A percentile compares a stretch with the other conserved stretches of the same genome.
Conservation (phyloP, 37 sponge, comb jelly and placozoan species). For the Trichoplax adhaerens region DNA sequence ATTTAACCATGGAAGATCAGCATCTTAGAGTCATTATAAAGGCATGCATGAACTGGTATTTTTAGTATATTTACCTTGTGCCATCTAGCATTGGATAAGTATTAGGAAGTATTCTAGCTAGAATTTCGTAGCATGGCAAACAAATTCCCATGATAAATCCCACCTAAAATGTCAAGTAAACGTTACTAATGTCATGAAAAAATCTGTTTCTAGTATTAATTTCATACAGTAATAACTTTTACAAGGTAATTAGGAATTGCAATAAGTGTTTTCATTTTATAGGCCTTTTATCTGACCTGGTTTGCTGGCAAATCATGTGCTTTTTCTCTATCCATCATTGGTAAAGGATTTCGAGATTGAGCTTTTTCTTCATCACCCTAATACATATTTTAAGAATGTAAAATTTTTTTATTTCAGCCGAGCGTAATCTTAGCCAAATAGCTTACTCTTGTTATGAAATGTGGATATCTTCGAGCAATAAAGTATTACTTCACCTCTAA, state of each 20-base stretch:
- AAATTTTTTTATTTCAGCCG: no score
- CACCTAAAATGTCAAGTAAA: constrained; percentile 6
- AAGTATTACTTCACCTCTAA: background rate
- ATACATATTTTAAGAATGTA: no score
- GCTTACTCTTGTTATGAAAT: no score
- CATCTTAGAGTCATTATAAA: no score
- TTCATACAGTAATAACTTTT: constrained; percentile 1
- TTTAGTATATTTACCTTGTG: constrained; percentile 9
- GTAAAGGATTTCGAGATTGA: constrained; percentile 20
- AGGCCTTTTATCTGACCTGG: no score
- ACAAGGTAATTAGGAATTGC: no score
- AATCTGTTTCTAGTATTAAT: background rate
- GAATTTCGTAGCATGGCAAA: constrained; percentile 17
- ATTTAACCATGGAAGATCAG: no score
- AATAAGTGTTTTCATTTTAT: no score
- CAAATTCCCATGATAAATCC: constrained; percentile 14
- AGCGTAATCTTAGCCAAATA: no score
- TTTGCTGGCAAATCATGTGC: background rate
- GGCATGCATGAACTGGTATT: no score
- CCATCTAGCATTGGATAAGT: constrained; percentile 5
- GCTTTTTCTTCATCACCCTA: constrained; percentile 57
- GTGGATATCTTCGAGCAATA: no score
- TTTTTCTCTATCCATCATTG: constrained; percentile 40
- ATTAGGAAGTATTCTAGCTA: constrained; percentile 8
- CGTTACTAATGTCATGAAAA: constrained; percentile 12